Evolutionary conservation across 2,888 invertebrate genomes (phyloP).

Genomic region (Agonum fuliginosum): DNA sequence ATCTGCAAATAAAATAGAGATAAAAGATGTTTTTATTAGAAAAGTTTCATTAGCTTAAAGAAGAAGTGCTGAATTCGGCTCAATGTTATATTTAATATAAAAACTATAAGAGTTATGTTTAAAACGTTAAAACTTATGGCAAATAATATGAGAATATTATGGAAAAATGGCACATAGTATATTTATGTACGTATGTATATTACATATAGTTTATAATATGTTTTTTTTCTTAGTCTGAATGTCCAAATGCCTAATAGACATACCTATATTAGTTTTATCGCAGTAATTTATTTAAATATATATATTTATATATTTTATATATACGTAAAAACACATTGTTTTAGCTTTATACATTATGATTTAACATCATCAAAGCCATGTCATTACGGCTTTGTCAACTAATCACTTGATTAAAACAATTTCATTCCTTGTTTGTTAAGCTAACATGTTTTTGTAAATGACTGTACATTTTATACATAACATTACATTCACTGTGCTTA

Average conservation of each 20-base stretch:
- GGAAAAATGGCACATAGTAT: constrained; percentile 74
- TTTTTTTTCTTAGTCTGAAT: constrained; percentile 65
- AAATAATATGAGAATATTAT: too few relatives aligned
- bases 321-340: constrained; percentile 59
- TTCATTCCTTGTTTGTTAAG: constrained; percentile 31
- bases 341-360: constrained; percentile 60
- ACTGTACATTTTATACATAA: constrained; percentile 50
- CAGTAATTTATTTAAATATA: constrained; percentile 60
- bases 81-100: too few relatives aligned
- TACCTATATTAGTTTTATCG: constrained; percentile 58
- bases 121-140: too few relatives aligned
- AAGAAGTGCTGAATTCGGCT: too few relatives aligned
- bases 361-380: constrained; percentile 58
- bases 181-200: constrained; percentile 74
- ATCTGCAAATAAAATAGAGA: too few relatives aligned
- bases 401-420: constrained; percentile 58
- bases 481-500: constrained; percentile 56
- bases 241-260: constrained; percentile 60
- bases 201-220: constrained; percentile 74
- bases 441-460: constrained; percentile 56
- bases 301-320: constrained; percentile 60
- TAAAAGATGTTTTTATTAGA: too few relatives aligned
- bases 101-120: too few relatives aligned
- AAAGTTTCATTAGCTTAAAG: too few relatives aligned
- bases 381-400: constrained; percentile 54